A percentile compares a stretch with the other conserved stretches of the same genome.
These are phyloP conservation scores for Zeuzera pyrina DNA, from an alignment of 2,888 invertebrate species.

Conservation along the genomic window DNA sequence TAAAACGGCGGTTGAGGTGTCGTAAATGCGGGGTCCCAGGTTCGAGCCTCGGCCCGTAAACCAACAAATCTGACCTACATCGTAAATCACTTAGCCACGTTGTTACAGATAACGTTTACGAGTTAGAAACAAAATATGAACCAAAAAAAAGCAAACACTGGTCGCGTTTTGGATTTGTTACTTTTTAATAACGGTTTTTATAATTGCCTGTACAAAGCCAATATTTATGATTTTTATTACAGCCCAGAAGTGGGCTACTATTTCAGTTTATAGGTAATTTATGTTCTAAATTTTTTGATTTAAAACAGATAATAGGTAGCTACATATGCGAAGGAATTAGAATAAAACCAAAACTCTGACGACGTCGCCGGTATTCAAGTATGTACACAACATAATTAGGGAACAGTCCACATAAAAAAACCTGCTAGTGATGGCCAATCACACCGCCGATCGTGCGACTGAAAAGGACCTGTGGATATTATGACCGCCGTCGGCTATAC, in stretches of 20 bases:
- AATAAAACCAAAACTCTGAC: slow-evolving; percentile 29
- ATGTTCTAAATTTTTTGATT: no score
- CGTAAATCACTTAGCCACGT: slow-evolving; percentile 71
- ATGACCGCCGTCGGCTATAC: slow-evolving; percentile 57
- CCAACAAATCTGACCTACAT: slow-evolving; percentile 69
- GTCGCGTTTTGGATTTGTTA: slow-evolving; percentile 18
- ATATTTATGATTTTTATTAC: no score
- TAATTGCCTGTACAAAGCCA: slow-evolving; percentile 16
- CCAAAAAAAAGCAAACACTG: slow-evolving; percentile 15
- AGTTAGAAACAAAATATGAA: slow-evolving; percentile 20
- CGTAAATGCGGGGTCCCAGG: slow-evolving; percentile 59
- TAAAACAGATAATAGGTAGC: no score
- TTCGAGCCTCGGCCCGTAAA: slow-evolving; percentile 56
- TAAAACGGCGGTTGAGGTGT: slow-evolving; percentile 44
- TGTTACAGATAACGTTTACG: slow-evolving; percentile 64
- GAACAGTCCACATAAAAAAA: slow-evolving; percentile 44
- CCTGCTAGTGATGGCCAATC: slow-evolving; percentile 48
- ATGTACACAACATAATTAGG: slow-evolving; percentile 57
- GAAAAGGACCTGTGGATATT: slow-evolving; percentile 33
- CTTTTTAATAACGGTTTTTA: slow-evolving; percentile 24
- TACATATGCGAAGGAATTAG: no score
- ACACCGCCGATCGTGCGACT: slow-evolving; percentile 36
- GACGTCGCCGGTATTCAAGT: slow-evolving; percentile 36
- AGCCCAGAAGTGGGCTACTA: no score
- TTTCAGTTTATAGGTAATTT: no score